Evolutionary conservation across 2,797 vertebrate species (phyloP).

Genomic region (Enteromius anoplus): DNA sequence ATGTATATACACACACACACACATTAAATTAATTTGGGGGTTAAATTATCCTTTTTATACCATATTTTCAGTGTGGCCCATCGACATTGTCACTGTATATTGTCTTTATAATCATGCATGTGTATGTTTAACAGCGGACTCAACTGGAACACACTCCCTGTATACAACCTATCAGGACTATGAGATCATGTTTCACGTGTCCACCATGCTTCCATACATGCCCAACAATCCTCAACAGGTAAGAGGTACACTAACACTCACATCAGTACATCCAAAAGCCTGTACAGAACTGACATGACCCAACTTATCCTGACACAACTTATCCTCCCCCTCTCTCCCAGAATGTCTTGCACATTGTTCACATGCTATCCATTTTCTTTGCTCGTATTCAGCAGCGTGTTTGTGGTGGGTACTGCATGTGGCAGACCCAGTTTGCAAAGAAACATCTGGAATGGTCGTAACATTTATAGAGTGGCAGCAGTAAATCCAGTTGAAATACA

Average conservation of each 20-base stretch:
- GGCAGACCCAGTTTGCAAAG: constrained; percentile 30
- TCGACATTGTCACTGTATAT: not conserved
- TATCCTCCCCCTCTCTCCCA: not conserved
- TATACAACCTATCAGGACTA: constrained; percentile 95
- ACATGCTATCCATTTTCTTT: constrained; percentile 24
- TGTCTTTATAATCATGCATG: not conserved
- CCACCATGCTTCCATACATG: constrained; percentile 95
- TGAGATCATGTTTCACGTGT: constrained; percentile 98
- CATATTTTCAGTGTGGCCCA: not conserved
- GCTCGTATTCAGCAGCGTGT: constrained; percentile 10
- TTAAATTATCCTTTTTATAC: not conserved
- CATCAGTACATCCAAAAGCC: not conserved
- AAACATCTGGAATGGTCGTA: constrained; percentile 41
- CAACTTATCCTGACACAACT: constrained; percentile 1
- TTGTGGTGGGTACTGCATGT: constrained; percentile 11
- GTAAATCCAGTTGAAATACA: constrained; percentile 22
- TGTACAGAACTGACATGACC: constrained; percentile 15
- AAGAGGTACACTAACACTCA: constrained; percentile 34
- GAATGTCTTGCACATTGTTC: constrained; percentile 5
- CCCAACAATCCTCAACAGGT: constrained; percentile 97
- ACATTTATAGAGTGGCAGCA: constrained; percentile 27
- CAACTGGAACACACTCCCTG: constrained; percentile 92
- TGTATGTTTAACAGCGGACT: constrained; percentile 81
- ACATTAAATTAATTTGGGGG: not conserved
- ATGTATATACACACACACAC: not conserved